Conservation (phyloP, 2,113 vertebrate species). For the Rhynchomys soricoides region DNA sequence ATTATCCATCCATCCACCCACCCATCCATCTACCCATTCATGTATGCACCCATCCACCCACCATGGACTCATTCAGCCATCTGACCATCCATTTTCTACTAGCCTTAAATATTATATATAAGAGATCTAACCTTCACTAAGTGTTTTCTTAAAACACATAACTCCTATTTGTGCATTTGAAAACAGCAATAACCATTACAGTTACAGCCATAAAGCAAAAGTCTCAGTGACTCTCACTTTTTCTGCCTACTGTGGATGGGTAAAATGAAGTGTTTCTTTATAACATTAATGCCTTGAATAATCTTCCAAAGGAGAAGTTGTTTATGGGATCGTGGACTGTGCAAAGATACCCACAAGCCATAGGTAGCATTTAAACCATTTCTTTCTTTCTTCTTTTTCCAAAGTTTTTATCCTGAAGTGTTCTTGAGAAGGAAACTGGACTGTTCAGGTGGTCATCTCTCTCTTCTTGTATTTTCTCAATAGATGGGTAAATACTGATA, state of each 20-base stretch:
- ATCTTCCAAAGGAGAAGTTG: neutral
- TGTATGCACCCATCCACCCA: neutral
- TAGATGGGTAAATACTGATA: neutral
- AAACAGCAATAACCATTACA: neutral
- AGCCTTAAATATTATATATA: neutral
- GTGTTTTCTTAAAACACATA: neutral
- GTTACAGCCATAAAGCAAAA: neutral
- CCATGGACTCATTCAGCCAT: neutral
- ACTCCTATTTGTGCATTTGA: conserved; percentile 35
- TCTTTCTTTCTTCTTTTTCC: neutral
- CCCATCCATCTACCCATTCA: neutral
- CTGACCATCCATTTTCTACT: neutral
- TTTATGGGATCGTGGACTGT: neutral
- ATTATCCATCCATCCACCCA: neutral
- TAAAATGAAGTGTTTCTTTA: neutral
- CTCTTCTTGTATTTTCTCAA: neutral
- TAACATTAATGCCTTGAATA: neutral
- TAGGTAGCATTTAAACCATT: neutral
- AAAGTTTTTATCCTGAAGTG: neutral
- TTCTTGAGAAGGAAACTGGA: neutral
- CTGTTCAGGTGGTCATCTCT: neutral
- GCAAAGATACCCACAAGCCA: neutral
- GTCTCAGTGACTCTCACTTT: neutral
- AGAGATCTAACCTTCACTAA: neutral
- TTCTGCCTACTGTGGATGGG: neutral